Conservation (phyloP, 2,113 vertebrate genomes). For the Crotophaga sulcirostris region DNA sequence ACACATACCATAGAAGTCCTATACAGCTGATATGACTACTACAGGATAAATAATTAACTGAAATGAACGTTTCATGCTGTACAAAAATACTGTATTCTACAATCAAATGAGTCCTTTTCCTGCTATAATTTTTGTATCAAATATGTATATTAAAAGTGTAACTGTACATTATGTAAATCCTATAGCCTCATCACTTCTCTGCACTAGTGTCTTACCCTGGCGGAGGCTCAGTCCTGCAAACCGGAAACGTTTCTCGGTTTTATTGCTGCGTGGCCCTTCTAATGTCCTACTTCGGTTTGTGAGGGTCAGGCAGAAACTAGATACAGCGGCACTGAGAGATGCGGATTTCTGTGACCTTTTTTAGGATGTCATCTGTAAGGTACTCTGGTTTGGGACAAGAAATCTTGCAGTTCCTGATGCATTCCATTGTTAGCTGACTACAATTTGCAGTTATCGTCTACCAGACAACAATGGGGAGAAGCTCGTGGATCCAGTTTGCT, state of each 20-base stretch:
- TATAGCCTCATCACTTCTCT: conserved; percentile 53
- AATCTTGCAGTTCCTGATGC: not conserved
- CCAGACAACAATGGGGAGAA: conserved; percentile 16
- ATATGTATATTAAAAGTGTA: conserved; percentile 75
- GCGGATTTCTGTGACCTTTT: not conserved
- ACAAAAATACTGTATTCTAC: conserved; percentile 74
- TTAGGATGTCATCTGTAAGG: not conserved
- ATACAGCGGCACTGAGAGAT: not conserved
- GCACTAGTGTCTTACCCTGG: conserved; percentile 49
- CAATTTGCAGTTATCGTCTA: not conserved
- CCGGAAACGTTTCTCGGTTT: conserved; percentile 28
- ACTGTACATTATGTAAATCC: conserved; percentile 75
- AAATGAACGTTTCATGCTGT: conserved; percentile 69
- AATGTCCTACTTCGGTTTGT: conserved; percentile 1
- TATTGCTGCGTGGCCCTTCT: conserved; percentile 67
- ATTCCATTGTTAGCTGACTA: not conserved
- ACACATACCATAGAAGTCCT: conserved; percentile 57
- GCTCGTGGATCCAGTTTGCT: conserved; percentile 31
- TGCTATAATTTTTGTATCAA: conserved; percentile 76
- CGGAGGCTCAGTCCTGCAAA: conserved; percentile 48
- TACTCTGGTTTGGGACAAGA: conserved; percentile 24
- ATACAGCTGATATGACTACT: conserved; percentile 60
- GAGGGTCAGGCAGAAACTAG: conserved; percentile 53
- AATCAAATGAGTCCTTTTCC: conserved; percentile 65
- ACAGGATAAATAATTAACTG: conserved; percentile 68